Base-by-base conservation (phyloP, 2,888 invertebrate genomes). In the Scrobipalpa atriplicella region DNA sequence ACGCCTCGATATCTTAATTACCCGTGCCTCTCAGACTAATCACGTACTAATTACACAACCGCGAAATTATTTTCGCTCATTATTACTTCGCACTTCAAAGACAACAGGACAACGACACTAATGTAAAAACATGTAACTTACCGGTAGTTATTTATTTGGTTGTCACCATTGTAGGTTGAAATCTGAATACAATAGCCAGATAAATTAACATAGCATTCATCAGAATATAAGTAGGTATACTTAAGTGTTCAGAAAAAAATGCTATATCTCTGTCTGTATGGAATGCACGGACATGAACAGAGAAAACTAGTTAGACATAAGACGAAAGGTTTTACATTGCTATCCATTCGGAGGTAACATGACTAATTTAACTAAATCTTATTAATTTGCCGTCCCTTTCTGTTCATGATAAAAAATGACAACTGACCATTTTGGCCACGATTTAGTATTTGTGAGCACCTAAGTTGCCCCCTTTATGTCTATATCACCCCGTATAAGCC, bases 181-280 rank as follows among this genome's bases (percentile, higher is more conserved):
- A 83, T 83, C 76, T 78, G 70, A 82, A 83, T 82, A 83, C 81
- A 84, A 83, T 81, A 62, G 62, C 13, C n/a, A 70, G 67, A 38
- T 64, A 70, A 67, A 75, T 66, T 63, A 43, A 29, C 63, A 68
- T 68, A 64, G 29, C 19, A 11, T 19, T 21, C 8, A 43, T 62
- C 43, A 43, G 62, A 47, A 43, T n/a, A n/a, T 13, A 47, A 16
- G 47, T 13, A 13, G 16, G 47, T n/a, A 47, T 47, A 16, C 47
- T 2, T 43, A 43, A n/a, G 29, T 47, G 47, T n/a, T 47, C 7
- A 47, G 39, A 8, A 39, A 39, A 10, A 39, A 29, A 29, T 5
- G 29, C n/a, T n/a, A 29, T 29, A 29, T 5, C 29, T 29, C 5
- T 29, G 29, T 29, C 2, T 3, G 29, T 2, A 29, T 29, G 29